A percentile compares a stretch with the other conserved stretches of the same genome.
phyloP scores from a whole-genome alignment of 1,140 invertebrate genomes.

The Drosophila pandora region DNA sequence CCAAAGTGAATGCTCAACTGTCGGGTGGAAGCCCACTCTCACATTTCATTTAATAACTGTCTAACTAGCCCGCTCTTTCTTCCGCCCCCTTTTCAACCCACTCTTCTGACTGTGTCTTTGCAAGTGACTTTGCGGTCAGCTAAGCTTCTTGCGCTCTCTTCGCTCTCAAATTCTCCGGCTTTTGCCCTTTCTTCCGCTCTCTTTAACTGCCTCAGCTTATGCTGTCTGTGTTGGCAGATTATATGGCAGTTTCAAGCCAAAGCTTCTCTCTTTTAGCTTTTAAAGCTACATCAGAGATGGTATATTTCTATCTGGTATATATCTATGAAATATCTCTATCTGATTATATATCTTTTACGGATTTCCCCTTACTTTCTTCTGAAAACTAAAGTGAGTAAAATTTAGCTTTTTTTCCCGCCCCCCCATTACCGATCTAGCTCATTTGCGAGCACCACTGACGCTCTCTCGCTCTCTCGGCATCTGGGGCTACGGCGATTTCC shows the following conservation, averaged over 20 bases:
- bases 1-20: constrained; percentile 10
- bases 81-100: not conserved
- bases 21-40: constrained; percentile 12
- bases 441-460: not conserved
- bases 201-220: not conserved
- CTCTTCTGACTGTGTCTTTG: constrained; percentile 26
- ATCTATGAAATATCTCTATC: too few relatives aligned
- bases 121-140: constrained; percentile 44
- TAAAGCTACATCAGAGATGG: too few relatives aligned
- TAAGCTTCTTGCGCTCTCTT: constrained; percentile 17
- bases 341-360: too few relatives aligned
- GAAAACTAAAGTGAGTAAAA: too few relatives aligned
- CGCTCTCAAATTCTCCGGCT: constrained; percentile 6
- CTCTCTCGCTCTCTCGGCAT: not conserved
- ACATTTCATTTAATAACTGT: constrained; percentile 31
- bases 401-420: not conserved
- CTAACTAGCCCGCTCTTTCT: constrained; percentile 19
- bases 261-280: not conserved
- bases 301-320: too few relatives aligned
- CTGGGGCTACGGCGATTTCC: not conserved
- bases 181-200: constrained; percentile 11
- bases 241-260: not conserved
- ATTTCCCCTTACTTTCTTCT: too few relatives aligned
- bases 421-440: not conserved
- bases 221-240: not conserved